Evolutionary conservation across 1,140 invertebrate species (phyloP).

Genomic region (Pinna nobilis): DNA sequence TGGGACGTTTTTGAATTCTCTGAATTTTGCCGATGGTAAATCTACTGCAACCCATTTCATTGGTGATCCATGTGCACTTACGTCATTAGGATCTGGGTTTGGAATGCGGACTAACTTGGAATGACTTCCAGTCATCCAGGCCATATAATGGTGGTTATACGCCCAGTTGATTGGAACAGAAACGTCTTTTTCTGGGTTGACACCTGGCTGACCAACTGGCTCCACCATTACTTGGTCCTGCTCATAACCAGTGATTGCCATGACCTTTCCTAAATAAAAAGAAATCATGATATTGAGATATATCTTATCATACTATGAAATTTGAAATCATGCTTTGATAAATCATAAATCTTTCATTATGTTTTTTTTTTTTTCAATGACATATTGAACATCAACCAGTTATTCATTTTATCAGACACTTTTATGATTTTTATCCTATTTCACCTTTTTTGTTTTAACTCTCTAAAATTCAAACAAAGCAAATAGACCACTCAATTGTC

Average conservation of each 20-base stretch:
- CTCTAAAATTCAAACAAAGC: no score
- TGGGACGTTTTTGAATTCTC: conserved; percentile 29
- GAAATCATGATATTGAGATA: no score
- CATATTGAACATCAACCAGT: no score
- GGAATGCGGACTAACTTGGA: conserved; percentile 35
- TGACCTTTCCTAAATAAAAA: conserved; percentile 39
- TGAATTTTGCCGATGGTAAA: conserved; percentile 6
- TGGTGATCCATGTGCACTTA: conserved; percentile 41
- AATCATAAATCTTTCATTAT: no score
- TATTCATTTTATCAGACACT: no score
- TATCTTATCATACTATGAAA: no score
- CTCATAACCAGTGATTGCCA: conserved; percentile 46
- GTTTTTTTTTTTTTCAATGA: no score
- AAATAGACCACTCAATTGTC: no score
- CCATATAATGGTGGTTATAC: conserved; percentile 50
- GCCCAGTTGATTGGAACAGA: conserved; percentile 50
- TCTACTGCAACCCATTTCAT: conserved; percentile 43
- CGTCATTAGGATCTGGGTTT: conserved; percentile 44
- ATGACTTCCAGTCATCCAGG: conserved; percentile 46
- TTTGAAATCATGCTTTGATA: no score
- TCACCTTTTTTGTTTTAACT: no score
- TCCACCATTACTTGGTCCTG: conserved; percentile 48
- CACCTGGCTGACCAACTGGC: conserved; percentile 39
- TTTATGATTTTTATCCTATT: no score
- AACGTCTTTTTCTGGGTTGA: conserved; percentile 44